These are phyloP conservation scores for Peromyscus melanophrys DNA, from an alignment of 2,797 vertebrate genomes.

Conservation along the genomic window DNA sequence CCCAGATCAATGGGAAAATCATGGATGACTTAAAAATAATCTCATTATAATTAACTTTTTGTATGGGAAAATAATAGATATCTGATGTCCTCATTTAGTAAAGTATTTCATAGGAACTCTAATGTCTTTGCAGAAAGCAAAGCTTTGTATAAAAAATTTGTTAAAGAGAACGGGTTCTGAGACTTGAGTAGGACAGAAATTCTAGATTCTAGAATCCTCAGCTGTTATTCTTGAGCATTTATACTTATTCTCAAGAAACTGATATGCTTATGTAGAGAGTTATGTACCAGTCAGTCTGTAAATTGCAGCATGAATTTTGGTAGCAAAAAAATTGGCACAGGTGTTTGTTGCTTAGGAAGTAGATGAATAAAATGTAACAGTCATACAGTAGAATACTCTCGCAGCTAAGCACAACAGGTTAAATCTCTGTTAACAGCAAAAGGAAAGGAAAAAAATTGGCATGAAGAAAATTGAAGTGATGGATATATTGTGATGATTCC, in stretches of 20 bases:
- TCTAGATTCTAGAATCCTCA: conserved; percentile 58
- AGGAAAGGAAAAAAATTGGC: neutral
- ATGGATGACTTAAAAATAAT: conserved; percentile 47
- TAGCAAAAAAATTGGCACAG: conserved; percentile 4
- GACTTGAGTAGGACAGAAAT: conserved; percentile 28
- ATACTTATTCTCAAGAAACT: conserved; percentile 10
- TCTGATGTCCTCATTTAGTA: conserved; percentile 25
- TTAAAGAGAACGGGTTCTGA: conserved; percentile 35
- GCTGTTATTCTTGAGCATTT: neutral
- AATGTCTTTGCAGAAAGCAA: conserved; percentile 54
- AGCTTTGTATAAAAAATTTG: conserved; percentile 30
- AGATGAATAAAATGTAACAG: conserved; percentile 38
- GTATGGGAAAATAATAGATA: conserved; percentile 50
- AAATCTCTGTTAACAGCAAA: conserved; percentile 42
- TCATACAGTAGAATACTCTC: conserved; percentile 41
- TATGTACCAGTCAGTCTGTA: neutral
- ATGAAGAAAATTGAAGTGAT: conserved; percentile 56
- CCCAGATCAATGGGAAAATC: conserved; percentile 35
- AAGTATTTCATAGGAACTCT: conserved; percentile 27
- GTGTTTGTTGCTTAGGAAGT: conserved; percentile 60
- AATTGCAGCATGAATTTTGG: conserved; percentile 40
- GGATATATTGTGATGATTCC: conserved; percentile 7
- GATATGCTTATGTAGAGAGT: conserved; percentile 12
- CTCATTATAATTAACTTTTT: conserved; percentile 64
- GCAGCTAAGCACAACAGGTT: conserved; percentile 29